Evolutionary conservation across 1,140 invertebrate species (phyloP).

Genomic region (Calephelis nemesis): DNA sequence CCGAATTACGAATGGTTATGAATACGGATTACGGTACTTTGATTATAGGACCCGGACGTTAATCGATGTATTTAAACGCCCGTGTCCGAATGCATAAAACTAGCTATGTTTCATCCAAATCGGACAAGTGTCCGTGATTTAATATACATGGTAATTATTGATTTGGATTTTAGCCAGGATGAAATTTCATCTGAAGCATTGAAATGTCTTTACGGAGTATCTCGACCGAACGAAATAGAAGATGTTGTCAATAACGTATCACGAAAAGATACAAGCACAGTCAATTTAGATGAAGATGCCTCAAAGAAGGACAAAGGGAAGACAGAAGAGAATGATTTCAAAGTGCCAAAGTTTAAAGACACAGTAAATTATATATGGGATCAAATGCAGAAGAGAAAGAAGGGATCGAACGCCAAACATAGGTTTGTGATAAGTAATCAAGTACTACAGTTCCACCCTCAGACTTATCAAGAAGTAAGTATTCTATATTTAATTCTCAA

Average conservation of each 20-base stretch:
- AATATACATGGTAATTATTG: neutral
- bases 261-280: slow-evolving; percentile 53
- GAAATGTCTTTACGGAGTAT: slow-evolving; percentile 84
- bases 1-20: no score
- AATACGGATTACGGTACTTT: no score
- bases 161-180: slow-evolving; percentile 81
- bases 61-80: no score
- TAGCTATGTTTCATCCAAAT: no score
- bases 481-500: slow-evolving; percentile 7
- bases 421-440: slow-evolving; percentile 82
- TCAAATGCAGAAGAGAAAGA: slow-evolving; percentile 81
- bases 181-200: slow-evolving; percentile 87
- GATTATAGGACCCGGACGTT: no score
- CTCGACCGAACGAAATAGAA: slow-evolving; percentile 78
- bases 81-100: no score
- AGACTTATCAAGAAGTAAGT: slow-evolving; percentile 83
- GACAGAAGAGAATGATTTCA: slow-evolving; percentile 43
- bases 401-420: slow-evolving; percentile 78
- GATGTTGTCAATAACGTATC: slow-evolving; percentile 71
- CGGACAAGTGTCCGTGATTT: no score
- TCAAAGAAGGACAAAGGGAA: slow-evolving; percentile 51
- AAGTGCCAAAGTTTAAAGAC: slow-evolving; percentile 81
- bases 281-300: slow-evolving; percentile 52
- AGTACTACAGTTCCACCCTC: slow-evolving; percentile 83
- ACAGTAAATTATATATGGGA: slow-evolving; percentile 83